Conservation (phyloP, 2,888 invertebrate genomes). For the Melieria crassipennis region DNA sequence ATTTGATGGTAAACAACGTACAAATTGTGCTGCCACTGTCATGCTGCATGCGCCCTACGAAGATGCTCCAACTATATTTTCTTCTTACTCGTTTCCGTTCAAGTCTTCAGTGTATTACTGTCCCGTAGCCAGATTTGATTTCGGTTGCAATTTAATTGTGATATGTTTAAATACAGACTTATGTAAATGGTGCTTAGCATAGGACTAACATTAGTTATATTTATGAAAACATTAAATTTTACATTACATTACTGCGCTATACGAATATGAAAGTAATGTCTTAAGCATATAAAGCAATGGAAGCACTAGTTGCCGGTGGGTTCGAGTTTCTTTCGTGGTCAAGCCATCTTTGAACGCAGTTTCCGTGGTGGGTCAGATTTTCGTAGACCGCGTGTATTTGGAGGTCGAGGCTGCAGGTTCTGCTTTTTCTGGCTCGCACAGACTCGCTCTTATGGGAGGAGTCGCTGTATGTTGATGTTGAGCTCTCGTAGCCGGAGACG, state of each 20-base stretch:
- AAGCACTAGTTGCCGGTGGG: constrained; percentile 43
- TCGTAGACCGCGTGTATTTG: constrained; percentile 70
- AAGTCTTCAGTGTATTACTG: too few species aligned
- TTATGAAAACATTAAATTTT: not conserved
- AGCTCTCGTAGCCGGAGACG: constrained; percentile 66
- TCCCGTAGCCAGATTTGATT: too few species aligned
- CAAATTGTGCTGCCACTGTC: too few species aligned
- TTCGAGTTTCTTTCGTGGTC: constrained; percentile 64
- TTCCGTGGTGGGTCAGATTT: constrained; percentile 62
- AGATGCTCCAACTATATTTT: too few species aligned
- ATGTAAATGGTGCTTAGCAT: too few species aligned
- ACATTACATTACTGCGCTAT: not conserved
- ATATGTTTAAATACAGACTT: too few species aligned
- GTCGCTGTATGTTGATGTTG: constrained; percentile 65
- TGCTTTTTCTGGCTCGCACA: constrained; percentile 38
- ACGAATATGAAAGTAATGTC: constrained; percentile 11
- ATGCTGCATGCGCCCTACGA: too few species aligned
- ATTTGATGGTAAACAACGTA: too few species aligned
- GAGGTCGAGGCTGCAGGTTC: constrained; percentile 67
- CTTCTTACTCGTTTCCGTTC: too few species aligned
- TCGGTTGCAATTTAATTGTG: too few species aligned
- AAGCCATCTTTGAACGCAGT: constrained; percentile 70
- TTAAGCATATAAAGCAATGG: constrained; percentile 49
- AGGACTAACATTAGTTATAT: too few species aligned
- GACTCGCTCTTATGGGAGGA: constrained; percentile 49